Percentiles rank a stretch among this genome's conserved stretches.
These are phyloP conservation scores for Antidorcas marsupialis DNA, from an alignment of 2,113 vertebrate genomes.

Conservation along the genomic window DNA sequence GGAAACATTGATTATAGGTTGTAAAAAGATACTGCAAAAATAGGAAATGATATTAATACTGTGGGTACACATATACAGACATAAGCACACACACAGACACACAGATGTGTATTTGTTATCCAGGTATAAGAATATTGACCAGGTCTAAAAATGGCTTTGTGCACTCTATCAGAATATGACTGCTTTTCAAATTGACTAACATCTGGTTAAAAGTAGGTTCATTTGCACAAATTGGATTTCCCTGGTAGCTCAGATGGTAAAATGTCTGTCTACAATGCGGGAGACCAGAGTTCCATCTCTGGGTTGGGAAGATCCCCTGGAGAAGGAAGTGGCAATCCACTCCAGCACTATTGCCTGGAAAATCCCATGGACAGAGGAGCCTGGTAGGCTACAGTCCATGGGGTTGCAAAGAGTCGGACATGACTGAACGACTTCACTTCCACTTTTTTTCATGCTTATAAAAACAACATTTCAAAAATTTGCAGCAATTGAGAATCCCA, in stretches of 20 bases:
- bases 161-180: not conserved
- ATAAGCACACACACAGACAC: not conserved
- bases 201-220: not conserved
- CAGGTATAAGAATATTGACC: not conserved
- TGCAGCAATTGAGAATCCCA: not conserved
- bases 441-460: not conserved
- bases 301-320: too few species aligned
- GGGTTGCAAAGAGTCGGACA: too few species aligned
- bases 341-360: too few species aligned
- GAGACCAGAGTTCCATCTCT: rapidly evolving
- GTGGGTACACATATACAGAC: not conserved
- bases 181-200: not conserved
- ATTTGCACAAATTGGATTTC: not conserved
- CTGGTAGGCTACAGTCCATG: too few species aligned
- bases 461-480: not conserved
- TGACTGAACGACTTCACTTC: too few species aligned
- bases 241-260: too few species aligned
- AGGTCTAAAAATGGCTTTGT: not conserved
- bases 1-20: not conserved
- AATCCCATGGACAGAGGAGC: too few species aligned
- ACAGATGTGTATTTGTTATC: not conserved
- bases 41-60: not conserved
- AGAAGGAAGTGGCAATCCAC: too few species aligned
- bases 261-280: too few species aligned
- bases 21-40: slow-evolving; percentile 2